Evolutionary conservation across 2,888 invertebrate species (phyloP).

Genomic region (Reticulitermes lucifugus): DNA sequence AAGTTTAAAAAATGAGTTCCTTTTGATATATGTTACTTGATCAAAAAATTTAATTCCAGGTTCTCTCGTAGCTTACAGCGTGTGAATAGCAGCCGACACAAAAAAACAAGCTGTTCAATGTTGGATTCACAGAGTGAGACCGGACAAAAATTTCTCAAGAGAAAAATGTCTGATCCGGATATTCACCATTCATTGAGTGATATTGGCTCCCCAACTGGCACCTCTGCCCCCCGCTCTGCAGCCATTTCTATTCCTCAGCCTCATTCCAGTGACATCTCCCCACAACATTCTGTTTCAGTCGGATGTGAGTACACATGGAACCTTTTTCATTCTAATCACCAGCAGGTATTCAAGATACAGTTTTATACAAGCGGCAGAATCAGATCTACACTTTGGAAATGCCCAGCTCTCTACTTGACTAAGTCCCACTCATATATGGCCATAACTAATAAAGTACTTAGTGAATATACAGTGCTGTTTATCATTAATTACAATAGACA

Average conservation of each 20-base stretch:
- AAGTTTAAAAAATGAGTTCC: too few species aligned
- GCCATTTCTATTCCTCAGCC: conserved; percentile 62
- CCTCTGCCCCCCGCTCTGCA: conserved; percentile 59
- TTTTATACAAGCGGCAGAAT: too few species aligned
- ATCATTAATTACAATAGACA: too few species aligned
- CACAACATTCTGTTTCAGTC: conserved; percentile 45
- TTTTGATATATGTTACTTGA: too few species aligned
- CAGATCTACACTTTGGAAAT: too few species aligned
- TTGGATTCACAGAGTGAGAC: conserved; percentile 61
- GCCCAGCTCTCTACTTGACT: too few species aligned
- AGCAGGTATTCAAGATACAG: too few species aligned
- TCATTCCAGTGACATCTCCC: conserved; percentile 56
- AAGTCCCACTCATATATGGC: too few species aligned
- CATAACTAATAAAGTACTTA: too few species aligned
- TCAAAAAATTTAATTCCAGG: conserved; percentile 27
- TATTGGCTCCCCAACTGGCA: conserved; percentile 55
- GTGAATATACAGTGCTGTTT: too few species aligned
- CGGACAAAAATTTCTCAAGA: conserved; percentile 64
- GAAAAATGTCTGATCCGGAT: conserved; percentile 91
- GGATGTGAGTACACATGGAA: neutral
- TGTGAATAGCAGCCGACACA: conserved; percentile 66
- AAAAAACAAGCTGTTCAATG: conserved; percentile 81
- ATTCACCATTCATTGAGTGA: conserved; percentile 72
- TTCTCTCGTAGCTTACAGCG: conserved; percentile 54
- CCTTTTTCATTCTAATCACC: too few species aligned